Conservation (phyloP, 1,140 invertebrate genomes). For the Goniozus legneri region DNA sequence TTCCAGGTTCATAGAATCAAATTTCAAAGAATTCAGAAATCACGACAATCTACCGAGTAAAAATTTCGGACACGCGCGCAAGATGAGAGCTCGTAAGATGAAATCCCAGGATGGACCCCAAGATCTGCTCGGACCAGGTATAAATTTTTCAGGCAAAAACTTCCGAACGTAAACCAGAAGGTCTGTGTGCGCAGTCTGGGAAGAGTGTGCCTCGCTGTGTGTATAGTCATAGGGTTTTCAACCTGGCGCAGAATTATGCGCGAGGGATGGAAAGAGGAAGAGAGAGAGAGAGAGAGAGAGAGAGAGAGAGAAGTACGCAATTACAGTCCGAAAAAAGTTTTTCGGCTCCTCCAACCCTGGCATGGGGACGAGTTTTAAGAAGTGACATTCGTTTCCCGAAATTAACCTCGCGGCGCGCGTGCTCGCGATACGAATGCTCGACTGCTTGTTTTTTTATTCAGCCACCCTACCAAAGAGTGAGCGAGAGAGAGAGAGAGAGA, state of each 20-base stretch:
- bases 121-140: no score
- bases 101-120: no score
- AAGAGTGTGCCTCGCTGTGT: neutral
- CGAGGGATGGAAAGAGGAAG: no score
- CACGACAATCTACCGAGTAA: no score
- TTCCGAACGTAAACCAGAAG: neutral
- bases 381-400: conserved; percentile 36
- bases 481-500: no score
- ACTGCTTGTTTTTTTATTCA: no score
- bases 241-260: conserved; percentile 18
- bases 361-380: conserved; percentile 25
- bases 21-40: no score
- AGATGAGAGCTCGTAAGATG: no score
- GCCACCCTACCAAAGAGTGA: no score
- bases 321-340: conserved; percentile 32
- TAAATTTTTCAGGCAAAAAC: conserved; percentile 1
- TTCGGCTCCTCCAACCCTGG: neutral
- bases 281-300: no score
- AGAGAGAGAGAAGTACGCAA: conserved; percentile 18
- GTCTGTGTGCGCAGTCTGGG: neutral
- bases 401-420: conserved; percentile 31
- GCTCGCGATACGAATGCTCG: conserved; percentile 26
- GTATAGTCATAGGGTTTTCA: conserved; percentile 27
- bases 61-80: no score
- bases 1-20: no score